Base-by-base conservation (phyloP, 2,888 invertebrate genomes). In the Lysandra bellargus region DNA sequence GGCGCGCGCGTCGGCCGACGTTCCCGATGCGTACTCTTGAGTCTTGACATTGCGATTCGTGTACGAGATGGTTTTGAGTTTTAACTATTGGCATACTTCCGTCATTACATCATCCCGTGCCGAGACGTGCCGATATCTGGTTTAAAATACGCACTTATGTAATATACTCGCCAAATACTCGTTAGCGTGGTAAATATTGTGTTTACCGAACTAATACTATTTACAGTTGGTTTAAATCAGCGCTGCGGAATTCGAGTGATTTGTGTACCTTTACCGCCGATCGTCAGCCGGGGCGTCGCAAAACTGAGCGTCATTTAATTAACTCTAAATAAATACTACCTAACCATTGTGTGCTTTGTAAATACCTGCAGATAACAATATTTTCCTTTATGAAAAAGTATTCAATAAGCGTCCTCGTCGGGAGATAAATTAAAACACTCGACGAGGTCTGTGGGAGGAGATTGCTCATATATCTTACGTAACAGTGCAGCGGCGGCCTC, bases 21-120 rank as follows among this genome's bases (percentile, higher is more conserved):
- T 82, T 82, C 85, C 85, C 84, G 84, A 84, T 84, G 83, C 88
- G 89, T 92, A 91, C 86, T 90, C 92, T 93, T 92, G 92, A 93
- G 93, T 90, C 92, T 93, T 92, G 92, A 93, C 93, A 92, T 92
- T 93, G 57, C 4, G 57, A 57, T 57, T 57, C 17, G 92, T 88
- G 83, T 83, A 83, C 84, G 84, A 83, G 83, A 49, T 30, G 72
- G 44, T 78, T 57, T 33, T 61, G 60, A 75, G 30, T 78, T 57
- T 33, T 61, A 49, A 75, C 57, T 79, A 86, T 87, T 89, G 87
- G 87, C 89, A 88, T 90, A 86, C 86, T 88, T 88, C 83, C 80
- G 83, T 83, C 83, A 84, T 90, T 87, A 87, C 88, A 85, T 90
- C 89, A 89, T 83, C 76, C n/a, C 44, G 44, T 44, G 23, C 74